Evolutionary conservation across 2,113 vertebrate genomes (phyloP), one percentile per base, ranked within the genome.

Genomic region (Tangachromis dhanisi): DNA sequence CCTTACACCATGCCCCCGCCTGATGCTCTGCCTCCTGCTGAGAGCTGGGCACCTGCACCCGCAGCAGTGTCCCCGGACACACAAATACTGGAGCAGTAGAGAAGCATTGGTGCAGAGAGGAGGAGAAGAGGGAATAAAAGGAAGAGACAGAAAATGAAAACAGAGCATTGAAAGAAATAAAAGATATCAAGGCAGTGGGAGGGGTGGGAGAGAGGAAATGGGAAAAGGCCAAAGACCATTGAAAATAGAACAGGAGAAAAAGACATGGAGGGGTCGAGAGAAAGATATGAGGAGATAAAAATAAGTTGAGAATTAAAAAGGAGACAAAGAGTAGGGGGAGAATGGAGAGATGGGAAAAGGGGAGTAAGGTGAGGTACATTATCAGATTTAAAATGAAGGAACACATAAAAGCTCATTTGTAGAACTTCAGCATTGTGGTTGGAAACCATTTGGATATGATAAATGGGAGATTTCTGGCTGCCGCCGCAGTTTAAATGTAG

Each of bases 1-100:
- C 98, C 91, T 98, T 98, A 93, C 98, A 99, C 98, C 98, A 99
- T 0, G 98, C 98, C 17, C 98, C 98, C 0, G 98, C 97, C 90
- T 98, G 98, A 91, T 99, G 98, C 88, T 98, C 97, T 0, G 97
- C 97, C 84, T 99, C 98, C 81, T 98, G 97, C 11, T 97, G 97
- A 6, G 97, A 98, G 53, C 97, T 98, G 90, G 97, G 92, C 10
- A 97, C 92, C 92, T 98, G 96, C 86, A 99, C 96, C 89, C 97
- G 96, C 93, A 98, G 97, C 53, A 99, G 96, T 2, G 97, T 97
- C 68, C 98, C 98, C 59, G 98, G 98, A 91, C 98, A 99, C 51
- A 99, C 98, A 94, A 99, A 99, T 95, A 99, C 98, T 99, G 97
- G 84, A 92, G 86, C 35, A 78, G 85, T 83, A 59, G 42, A 81